Evolutionary conservation across 2,113 vertebrate species (phyloP), one percentile per base, ranked within the genome.

Genomic region (Canis aureus): DNA sequence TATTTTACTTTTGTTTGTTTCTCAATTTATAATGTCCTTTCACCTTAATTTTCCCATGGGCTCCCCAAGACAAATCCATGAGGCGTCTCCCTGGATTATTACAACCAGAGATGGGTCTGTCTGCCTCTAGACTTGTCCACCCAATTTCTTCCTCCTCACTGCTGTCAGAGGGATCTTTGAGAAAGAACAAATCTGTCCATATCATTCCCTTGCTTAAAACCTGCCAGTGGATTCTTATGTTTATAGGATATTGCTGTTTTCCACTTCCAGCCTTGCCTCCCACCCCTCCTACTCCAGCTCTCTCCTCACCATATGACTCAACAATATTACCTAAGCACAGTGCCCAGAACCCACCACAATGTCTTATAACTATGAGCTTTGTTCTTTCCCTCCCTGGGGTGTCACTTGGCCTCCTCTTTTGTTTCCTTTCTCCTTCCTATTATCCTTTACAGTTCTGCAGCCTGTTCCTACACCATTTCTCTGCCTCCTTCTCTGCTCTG

Each of bases 1-100:
- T 51, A 1, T 85, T 76, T 93, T 38, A 32, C 51, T 12, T 95
- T 66, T 94, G 29, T 90, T 94, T 91, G 32, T 64, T 83, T 92
- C 73, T 38, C 2, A 57, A 23, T 91, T 88, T 88, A 78, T 29
- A 78, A 1, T 60, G 19, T 66, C 6, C 13, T 89, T 57, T 64
- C 15, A 76, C 5, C 51, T 23, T 25, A 11, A 49, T 38, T 32
- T 84, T 94, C 84, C 25, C 23, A 35, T 29, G 60, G 38, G 38
- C n/a, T 84, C 19, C 10, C 23, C 67, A 73, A 3, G 49, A 43
- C 16, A 91, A 69, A n/a, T 4, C 9, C 3, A 32, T 35, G 60
- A 76, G 5, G 1, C 1, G 22, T 62, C 73, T 60, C 60, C 51
- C 29, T 89, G 57, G 35, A 53, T 71, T 43, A 53, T 71, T 15